Evolutionary conservation across 2,113 vertebrate genomes (phyloP), one percentile per base, ranked within the genome.

Genomic region (Microcebus murinus): DNA sequence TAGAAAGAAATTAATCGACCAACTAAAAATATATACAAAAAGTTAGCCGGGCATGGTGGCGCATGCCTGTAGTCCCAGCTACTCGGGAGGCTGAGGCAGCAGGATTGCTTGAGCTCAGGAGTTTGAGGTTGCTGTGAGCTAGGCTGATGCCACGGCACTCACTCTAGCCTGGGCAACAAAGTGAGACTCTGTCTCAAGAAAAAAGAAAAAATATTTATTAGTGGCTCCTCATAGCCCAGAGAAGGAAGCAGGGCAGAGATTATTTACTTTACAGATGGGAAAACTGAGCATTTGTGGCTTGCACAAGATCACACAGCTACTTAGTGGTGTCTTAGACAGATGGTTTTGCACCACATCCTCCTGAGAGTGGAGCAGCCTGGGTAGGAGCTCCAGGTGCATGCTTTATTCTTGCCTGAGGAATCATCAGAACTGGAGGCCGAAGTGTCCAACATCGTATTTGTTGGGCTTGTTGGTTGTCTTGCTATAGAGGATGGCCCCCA

Each of bases 231-330:
- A 17, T 27, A 79, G 42, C 73, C 87, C 86, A 27, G 71, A 82
- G 71, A 93, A 93, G 83, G 74, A 97, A 93, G 27, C 9, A 18
- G 57, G n/a, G 57, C 61, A 83, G 93, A 93, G 68, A 73, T 81
- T 39, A 63, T 7, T 34, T 76, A 42, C 83, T 57, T 89, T 95
- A 83, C 50, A 90, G 57, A 85, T 5, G 87, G 87, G 68, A 76
- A 91, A 93, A 92, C 52, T 27, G 65, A 92, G 63, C 27, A 18
- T 81, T 82, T 63, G 93, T 96, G 97, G 92, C 96, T 98, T 97
- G 94, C 90, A 6, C 96, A 98, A 97, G 96, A 92, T 97, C 97
- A 98, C 96, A 98, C 97, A 95, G 90, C 96, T 97, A 95, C 90
- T 98, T 87, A 79, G 87, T 96, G 97, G 96, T 97, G 42, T 95